phyloP scores from a whole-genome alignment of 2,113 vertebrate genomes.

The Rhynchopsitta pachyrhyncha region DNA sequence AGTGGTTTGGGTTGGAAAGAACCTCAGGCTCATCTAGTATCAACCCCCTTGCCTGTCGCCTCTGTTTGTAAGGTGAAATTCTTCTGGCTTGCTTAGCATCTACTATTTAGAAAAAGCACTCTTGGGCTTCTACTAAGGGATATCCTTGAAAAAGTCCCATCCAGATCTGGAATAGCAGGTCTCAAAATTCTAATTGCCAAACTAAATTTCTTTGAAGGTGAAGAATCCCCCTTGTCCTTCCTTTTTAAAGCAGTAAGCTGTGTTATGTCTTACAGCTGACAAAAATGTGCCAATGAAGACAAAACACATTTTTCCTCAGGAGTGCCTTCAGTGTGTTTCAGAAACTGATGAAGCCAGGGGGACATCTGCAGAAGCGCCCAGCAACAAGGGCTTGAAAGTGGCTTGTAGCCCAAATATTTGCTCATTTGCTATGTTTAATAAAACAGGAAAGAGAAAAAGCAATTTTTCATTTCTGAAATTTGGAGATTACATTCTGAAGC shows the following conservation, averaged over 20 bases:
- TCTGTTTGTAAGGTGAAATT: background rate
- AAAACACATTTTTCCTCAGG: background rate
- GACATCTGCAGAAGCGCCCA: background rate
- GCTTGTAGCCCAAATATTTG: background rate
- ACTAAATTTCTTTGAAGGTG: background rate
- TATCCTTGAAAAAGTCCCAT: background rate
- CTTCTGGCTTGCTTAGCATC: background rate
- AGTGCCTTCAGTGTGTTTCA: background rate
- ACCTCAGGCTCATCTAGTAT: background rate
- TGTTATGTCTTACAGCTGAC: background rate
- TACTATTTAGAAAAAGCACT: background rate
- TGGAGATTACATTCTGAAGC: background rate
- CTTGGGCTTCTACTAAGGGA: background rate
- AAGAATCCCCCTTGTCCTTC: background rate
- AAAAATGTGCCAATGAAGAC: background rate
- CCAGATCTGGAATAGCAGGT: background rate
- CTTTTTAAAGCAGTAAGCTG: background rate
- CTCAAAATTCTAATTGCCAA: background rate
- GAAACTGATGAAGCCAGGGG: background rate
- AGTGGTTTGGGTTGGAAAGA: background rate
- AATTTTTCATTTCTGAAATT: background rate
- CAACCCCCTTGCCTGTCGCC: background rate
- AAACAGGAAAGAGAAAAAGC: background rate
- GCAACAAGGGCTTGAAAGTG: background rate
- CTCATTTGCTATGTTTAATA: background rate